phyloP scores from a whole-genome alignment of 2,888 invertebrate species.

The Cheilosia vulpina region DNA sequence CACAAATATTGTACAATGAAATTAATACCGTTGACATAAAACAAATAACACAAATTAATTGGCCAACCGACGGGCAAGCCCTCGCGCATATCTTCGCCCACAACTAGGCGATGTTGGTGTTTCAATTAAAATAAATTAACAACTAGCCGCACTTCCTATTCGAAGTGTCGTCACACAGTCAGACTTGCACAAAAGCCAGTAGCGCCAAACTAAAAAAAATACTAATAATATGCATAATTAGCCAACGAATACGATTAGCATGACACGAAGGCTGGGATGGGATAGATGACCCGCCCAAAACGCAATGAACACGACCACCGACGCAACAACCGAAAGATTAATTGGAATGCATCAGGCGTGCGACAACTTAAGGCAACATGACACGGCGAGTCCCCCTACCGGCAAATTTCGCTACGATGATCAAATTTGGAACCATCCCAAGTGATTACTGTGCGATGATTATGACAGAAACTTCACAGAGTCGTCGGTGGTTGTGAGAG shows the following conservation, averaged over 20 bases:
- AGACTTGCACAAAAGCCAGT: conserved; percentile 15
- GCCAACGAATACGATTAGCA: conserved; percentile 66
- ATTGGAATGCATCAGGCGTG: conserved; percentile 67
- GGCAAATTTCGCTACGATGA: conserved; percentile 18
- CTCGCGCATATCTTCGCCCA: conserved; percentile 14
- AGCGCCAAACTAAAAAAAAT: conserved; percentile 44
- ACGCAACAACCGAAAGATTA: conserved; percentile 36
- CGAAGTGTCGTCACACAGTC: conserved; percentile 17
- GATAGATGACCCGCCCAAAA: conserved; percentile 57
- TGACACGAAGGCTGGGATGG: conserved; percentile 30
- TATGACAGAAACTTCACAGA: conserved; percentile 25
- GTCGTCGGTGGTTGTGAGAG: conserved; percentile 7
- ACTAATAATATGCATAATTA: conserved; percentile 37
- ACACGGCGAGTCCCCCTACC: conserved; percentile 8
- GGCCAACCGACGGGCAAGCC: conserved; percentile 9
- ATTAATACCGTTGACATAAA: conserved; percentile 54
- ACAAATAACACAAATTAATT: conserved; percentile 53
- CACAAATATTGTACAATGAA: conserved; percentile 55
- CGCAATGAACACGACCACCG: background rate
- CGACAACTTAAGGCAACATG: conserved; percentile 21
- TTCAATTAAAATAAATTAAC: conserved; percentile 68
- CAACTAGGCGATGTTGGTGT: conserved; percentile 8
- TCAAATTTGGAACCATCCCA: conserved; percentile 45
- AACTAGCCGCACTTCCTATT: conserved; percentile 38
- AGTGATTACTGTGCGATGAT: conserved; percentile 19